Evolutionary conservation across 2,113 vertebrate species (phyloP).

Genomic region (Baryphthengus martii): DNA sequence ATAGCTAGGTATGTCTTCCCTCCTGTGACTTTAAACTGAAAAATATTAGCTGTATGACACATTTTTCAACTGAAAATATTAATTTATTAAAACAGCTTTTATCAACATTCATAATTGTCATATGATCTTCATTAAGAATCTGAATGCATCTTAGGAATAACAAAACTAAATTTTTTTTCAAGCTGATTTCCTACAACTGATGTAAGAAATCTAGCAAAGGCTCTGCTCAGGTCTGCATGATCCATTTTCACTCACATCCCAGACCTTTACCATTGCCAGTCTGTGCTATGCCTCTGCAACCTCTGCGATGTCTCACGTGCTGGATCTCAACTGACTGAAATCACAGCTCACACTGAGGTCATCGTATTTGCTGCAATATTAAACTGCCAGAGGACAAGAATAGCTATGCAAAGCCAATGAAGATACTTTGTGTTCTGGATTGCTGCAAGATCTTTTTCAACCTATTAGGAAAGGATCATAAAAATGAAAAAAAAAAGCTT

Average conservation of each 20-base stretch:
- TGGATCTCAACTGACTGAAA: background rate
- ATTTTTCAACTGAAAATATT: background rate
- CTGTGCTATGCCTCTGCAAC: background rate
- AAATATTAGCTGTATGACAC: background rate
- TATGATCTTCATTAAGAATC: background rate
- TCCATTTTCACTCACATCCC: background rate
- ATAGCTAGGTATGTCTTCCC: background rate
- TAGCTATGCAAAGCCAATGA: background rate
- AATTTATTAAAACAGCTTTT: background rate
- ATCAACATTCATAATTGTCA: background rate
- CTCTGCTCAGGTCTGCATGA: background rate
- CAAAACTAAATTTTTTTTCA: background rate
- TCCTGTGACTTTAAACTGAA: background rate
- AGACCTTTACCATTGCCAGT: background rate
- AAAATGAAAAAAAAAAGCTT: background rate
- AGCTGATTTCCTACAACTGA: background rate
- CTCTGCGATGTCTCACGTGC: rapidly evolving
- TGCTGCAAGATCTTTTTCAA: background rate
- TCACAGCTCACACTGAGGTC: background rate
- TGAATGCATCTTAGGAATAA: background rate
- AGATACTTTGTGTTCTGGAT: background rate
- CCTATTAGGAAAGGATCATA: background rate
- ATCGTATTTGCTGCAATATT: background rate
- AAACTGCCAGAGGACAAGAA: background rate
- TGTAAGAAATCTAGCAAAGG: background rate